Evolutionary conservation across 2,888 invertebrate species (phyloP), one percentile per base, ranked within the genome.

Genomic region (Xestoiulus laeticollis): DNA sequence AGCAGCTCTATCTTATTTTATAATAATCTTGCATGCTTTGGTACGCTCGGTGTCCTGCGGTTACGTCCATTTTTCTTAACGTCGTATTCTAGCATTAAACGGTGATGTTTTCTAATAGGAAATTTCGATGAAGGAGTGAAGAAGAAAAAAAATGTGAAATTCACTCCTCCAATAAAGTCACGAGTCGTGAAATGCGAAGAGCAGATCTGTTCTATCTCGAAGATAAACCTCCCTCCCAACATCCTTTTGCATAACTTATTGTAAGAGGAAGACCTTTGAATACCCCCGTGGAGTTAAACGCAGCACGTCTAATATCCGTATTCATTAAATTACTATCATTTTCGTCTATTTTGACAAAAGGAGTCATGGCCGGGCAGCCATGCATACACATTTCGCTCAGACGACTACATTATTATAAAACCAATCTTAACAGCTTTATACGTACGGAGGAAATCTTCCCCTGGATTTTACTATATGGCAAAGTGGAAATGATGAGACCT

Each of bases 21-120:
- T 26, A 68, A 68, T 68, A 68, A 68, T 68, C 26, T 14, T 68
- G 68, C 68, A 68, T 26, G 68, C 68, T 26, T 68, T 26, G 26
- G 26, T 26, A 22, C 68, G 68, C 68, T 26, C 68, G 68, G 68
- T 68, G 68, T 68, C 68, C 68, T 68, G 68, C 68, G 68, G 68
- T 68, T 68, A 68, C 68, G 68, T 68, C 68, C 68, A 68, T 68
- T 68, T 68, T 68, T 68, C 68, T 68, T 68, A 68, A n/a, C 68
- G 68, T 68, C 68, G 6, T 68, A 68, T 68, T 68, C 26, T 68
- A 68, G 22, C 68, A 68, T 68, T 68, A 68, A 68, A 68, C 10
- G 26, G 26, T 22, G 68, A 68, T 68, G 68, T 68, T 68, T 68
- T 68, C 68, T 68, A 68, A 68, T 68, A n/a, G 68, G 68, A 68